Base-by-base conservation (phyloP, 2,797 vertebrate genomes). In the Diplodus sargus region DNA sequence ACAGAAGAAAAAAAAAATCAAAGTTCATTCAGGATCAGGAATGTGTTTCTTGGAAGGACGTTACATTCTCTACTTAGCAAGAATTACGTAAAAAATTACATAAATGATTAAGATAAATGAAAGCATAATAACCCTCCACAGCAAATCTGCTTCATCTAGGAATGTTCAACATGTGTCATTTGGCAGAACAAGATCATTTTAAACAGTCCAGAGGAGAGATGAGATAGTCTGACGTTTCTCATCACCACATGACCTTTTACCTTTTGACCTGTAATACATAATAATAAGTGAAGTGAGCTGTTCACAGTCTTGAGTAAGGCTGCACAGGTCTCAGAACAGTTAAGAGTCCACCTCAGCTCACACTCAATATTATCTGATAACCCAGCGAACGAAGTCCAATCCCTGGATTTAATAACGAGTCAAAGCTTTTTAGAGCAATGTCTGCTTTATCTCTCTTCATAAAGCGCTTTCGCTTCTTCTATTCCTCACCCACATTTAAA, bases 371-470 rank as follows among this genome's bases (percentile, higher is more conserved):
- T 70, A 79, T 54, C 83, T 77, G 86, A 90, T 85, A 87, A 85
- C 74, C 72, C 23, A 58, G n/a, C 1, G 59, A 34, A 4, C 84
- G 90, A 94, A 94, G 93, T 95, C 81, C 90, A 90, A 62, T 47
- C 72, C 39, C 16, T 13, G 10, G 56, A 48, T 71, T 87, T 61
- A 79, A 74, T 53, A 67, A 67, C 53, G 20, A 51, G 10, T 75
- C 67, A 18, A 70, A 68, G 22, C 25, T 25, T 39, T 34, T 62
- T 2, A 34, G 5, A 58, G 52, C 23, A 62, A 34, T 43, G 42
- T 30, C 25, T 1, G 4, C 2, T 17, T 28, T 51, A 39, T 69
- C 30, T 59, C 34, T 45, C 42, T 65, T 39, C 15, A 51, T 49
- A 48, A 42, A 63, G 25, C 8, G 30, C 25, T 25, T 71, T 28